Base-by-base conservation (phyloP, 2,113 vertebrate genomes). In the Pleuronectes platessa region DNA sequence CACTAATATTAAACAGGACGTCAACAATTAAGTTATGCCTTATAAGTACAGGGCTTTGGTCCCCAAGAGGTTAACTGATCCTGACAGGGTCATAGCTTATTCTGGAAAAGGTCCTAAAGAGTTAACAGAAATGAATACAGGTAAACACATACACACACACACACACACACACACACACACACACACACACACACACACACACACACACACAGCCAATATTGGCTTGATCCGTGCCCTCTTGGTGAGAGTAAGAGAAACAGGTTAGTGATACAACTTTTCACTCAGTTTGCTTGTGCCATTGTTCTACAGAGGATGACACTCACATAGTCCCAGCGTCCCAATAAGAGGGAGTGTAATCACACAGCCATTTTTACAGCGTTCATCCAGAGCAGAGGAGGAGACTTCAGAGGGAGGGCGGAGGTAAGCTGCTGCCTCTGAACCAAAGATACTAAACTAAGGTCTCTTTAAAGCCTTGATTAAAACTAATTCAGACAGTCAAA, bases 381-480 rank as follows among this genome's bases (percentile, higher is more conserved):
- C 86, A 89, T 76, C 78, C 37, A 47, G 71, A 68, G 71, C 56
- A 64, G 53, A 81, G 67, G 81, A 83, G 71, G 81, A 83, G 71
- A 76, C 70, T 81, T 81, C 73, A 80, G 70, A 82, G 71, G 59
- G n/a, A 71, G 40, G 67, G 66, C 61, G 61, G 23, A 74, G 62
- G 83, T 75, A 79, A 51, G 18, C 71, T 20, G 78, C 68, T 68
- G 76, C 78, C 73, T 85, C 70, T 81, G 74, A 93, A 85, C 78
- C 81, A 73, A 68, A 87, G 76, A 85, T 62, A 88, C 85, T 87
- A 73, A 86, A 92, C 92, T 92, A 83, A 83, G 68, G 79, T 88
- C 86, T 88, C 82, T 84, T 51, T 88, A 81, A 91, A 91, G 86
- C 78, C 88, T 93, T 93, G 88, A 94, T 92, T 94, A 92, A 89